Conservation (phyloP, 2,888 invertebrate species). For the Latrodectus hesperus region DNA sequence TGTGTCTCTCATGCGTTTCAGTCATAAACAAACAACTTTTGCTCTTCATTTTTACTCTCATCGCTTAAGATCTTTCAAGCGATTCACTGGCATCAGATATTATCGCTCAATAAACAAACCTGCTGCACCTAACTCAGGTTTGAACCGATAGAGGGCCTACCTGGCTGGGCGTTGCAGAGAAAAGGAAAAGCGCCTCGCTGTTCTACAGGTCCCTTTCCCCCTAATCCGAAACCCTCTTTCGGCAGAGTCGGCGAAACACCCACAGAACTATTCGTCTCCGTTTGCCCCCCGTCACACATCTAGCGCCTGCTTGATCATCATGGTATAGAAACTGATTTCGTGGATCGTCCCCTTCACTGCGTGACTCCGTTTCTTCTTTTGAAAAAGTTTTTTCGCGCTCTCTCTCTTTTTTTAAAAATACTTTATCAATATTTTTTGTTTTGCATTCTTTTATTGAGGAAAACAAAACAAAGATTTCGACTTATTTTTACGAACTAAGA, state of each 20-base stretch:
- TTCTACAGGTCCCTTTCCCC: conserved; percentile 29
- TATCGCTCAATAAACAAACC: not conserved
- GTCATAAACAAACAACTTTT: too few relatives aligned
- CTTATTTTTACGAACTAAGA: not conserved
- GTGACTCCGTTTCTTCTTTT: not conserved
- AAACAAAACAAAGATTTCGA: not conserved
- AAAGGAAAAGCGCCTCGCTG: conserved; percentile 17
- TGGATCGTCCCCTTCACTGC: not conserved
- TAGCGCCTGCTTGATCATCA: not conserved
- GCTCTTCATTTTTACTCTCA: too few relatives aligned
- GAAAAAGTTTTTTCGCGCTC: not conserved
- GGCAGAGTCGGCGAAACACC: conserved; percentile 23
- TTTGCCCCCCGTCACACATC: not conserved
- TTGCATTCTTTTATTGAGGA: not conserved
- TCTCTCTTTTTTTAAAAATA: not conserved
- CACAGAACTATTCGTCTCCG: conserved; percentile 12
- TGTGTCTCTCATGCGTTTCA: too few relatives aligned
- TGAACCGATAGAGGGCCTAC: conserved; percentile 34
- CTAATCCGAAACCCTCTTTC: conserved; percentile 19
- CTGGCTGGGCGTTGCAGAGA: conserved; percentile 30
- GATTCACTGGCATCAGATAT: too few relatives aligned
- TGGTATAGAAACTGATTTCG: not conserved
- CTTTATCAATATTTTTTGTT: not conserved
- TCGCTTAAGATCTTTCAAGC: too few relatives aligned
- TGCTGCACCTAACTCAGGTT: conserved; percentile 2